These are phyloP conservation scores for Amphiprion percula DNA, from an alignment of 2,113 vertebrate species.

Conservation along the genomic window DNA sequence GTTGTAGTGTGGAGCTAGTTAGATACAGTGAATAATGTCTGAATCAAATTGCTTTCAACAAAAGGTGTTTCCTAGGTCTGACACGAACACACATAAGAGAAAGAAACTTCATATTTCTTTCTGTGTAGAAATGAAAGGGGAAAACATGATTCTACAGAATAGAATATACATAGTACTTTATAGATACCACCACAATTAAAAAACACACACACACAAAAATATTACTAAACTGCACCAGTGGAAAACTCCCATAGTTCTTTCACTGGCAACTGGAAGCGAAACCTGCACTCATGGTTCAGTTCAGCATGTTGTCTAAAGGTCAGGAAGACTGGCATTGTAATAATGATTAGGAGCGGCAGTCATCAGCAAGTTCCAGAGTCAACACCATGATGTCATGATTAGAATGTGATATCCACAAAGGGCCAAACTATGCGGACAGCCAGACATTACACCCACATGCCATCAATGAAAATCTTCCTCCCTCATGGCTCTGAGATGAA, in stretches of 20 bases:
- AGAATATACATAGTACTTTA: too few relatives aligned
- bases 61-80: neutral
- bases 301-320: constrained; percentile 2
- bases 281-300: constrained; percentile 4
- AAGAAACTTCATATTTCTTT: too few relatives aligned
- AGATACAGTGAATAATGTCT: neutral
- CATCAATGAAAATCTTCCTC: too few relatives aligned
- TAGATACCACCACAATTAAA: neutral
- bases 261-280: neutral
- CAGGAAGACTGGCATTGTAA: neutral
- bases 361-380: too few relatives aligned
- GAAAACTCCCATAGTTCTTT: neutral
- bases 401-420: too few relatives aligned
- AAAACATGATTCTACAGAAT: too few relatives aligned
- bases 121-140: too few relatives aligned
- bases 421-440: constrained; percentile 5
- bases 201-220: too few relatives aligned
- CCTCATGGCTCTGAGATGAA: too few relatives aligned
- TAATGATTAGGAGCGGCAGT: neutral
- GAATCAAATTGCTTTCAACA: constrained; percentile 14
- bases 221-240: neutral
- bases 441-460: neutral
- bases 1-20: neutral
- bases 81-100: neutral
- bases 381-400: too few relatives aligned